Evolutionary conservation across 2,888 invertebrate genomes (phyloP).

Genomic region (Lysandra bellargus): DNA sequence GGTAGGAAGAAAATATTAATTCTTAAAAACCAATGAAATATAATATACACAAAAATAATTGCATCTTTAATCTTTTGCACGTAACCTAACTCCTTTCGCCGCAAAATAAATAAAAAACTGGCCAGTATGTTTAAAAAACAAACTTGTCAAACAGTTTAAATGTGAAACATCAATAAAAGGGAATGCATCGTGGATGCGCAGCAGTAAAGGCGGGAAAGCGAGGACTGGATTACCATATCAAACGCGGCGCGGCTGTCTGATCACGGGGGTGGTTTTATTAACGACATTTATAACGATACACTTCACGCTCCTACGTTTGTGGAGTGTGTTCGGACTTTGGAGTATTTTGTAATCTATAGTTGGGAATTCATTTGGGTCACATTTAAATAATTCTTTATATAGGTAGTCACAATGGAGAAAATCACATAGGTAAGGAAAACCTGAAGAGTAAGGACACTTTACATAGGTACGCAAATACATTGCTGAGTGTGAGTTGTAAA

Average conservation of each 20-base stretch:
- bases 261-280: constrained; percentile 8
- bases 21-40: neutral
- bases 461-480: too few species aligned
- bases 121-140: neutral
- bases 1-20: neutral
- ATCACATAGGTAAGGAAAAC: too few species aligned
- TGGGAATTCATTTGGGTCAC: neutral
- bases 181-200: constrained; percentile 35
- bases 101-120: neutral
- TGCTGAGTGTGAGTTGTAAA: too few species aligned
- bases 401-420: too few species aligned
- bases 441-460: too few species aligned
- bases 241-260: constrained; percentile 51
- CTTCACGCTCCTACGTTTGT: neutral
- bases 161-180: constrained; percentile 30
- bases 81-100: neutral
- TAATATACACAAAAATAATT: too few species aligned
- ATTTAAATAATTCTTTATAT: too few species aligned
- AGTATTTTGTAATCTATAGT: neutral
- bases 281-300: neutral
- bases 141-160: constrained; percentile 4
- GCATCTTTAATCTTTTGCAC: too few species aligned
- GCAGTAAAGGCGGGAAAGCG: constrained; percentile 48
- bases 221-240: constrained; percentile 72
- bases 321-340: neutral